Percentiles rank a stretch among this genome's conserved stretches.
Evolutionary conservation across 2,888 invertebrate genomes (phyloP).

Genomic region (Ischnura elegans): DNA sequence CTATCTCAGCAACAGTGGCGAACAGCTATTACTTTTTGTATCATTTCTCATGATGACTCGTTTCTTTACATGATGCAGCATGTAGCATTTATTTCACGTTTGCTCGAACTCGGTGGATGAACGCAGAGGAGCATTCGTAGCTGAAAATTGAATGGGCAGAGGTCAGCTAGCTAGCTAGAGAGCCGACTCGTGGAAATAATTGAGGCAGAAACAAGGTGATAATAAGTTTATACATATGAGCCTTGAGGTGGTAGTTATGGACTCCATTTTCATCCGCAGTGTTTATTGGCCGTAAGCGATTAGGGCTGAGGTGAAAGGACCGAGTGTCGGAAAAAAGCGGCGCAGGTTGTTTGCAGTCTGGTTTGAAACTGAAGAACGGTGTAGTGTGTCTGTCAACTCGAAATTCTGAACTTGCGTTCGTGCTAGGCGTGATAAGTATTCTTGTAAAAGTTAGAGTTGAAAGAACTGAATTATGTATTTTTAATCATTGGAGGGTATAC

Average conservation of each 20-base stretch:
- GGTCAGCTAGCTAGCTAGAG: not conserved
- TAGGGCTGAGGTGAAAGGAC: not conserved
- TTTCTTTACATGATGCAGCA: too few species aligned
- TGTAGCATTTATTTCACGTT: not conserved
- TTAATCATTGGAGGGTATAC: too few species aligned
- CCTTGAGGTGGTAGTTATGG: not conserved
- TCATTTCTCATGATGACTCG: too few species aligned
- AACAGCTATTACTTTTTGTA: too few species aligned
- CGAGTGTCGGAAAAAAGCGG: not conserved
- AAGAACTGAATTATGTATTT: too few species aligned
- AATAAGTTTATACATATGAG: constrained; percentile 9
- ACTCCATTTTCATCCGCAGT: not conserved
- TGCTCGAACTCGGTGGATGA: not conserved
- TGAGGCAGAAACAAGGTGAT: not conserved
- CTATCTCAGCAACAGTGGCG: too few species aligned
- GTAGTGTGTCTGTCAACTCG: not conserved
- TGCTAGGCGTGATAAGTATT: too few species aligned
- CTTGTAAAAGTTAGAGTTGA: too few species aligned
- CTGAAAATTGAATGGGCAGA: not conserved
- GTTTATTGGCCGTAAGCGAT: not conserved
- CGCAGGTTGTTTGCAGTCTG: not conserved
- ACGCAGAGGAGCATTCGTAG: not conserved
- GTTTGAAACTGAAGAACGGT: not conserved
- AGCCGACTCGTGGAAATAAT: not conserved
- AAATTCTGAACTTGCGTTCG: not conserved